Evolutionary conservation across 2,888 invertebrate species (phyloP).

Genomic region (Aporophyla nigra): DNA sequence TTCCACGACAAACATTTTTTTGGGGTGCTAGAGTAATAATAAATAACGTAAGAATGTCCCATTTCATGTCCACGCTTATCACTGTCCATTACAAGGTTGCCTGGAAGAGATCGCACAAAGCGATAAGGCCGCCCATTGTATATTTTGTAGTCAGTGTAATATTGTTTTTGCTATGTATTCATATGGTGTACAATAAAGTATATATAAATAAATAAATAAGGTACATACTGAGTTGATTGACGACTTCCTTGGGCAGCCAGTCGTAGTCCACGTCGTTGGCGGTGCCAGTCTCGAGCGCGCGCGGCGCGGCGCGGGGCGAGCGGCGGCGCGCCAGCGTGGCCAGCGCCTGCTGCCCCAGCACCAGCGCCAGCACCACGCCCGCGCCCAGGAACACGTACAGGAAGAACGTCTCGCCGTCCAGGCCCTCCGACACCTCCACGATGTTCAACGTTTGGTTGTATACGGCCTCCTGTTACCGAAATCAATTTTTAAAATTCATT

Average conservation of each 20-base stretch:
- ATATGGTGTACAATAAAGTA: too few species aligned
- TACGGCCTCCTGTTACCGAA: slow-evolving; percentile 94
- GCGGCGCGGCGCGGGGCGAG: slow-evolving; percentile 88
- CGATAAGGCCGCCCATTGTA: too few species aligned
- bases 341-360: slow-evolving; percentile 97
- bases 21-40: too few species aligned
- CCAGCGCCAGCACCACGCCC: slow-evolving; percentile 96
- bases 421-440: slow-evolving; percentile 98
- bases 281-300: slow-evolving; percentile 97
- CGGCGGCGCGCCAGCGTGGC: slow-evolving; percentile 96
- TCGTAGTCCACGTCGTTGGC: slow-evolving; percentile 98
- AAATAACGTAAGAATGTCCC: too few species aligned
- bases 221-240: slow-evolving; percentile 95
- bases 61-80: too few species aligned
- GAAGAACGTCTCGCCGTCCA: slow-evolving; percentile 99
- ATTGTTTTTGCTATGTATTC: too few species aligned
- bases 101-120: too few species aligned
- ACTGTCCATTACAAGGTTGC: too few species aligned
- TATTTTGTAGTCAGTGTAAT: too few species aligned
- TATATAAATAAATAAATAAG: neutral
- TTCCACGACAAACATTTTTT: too few species aligned
- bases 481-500: neutral
- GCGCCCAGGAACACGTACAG: slow-evolving; percentile 98
- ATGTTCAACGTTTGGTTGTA: slow-evolving; percentile 99
- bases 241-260: slow-evolving; percentile 98